Conservation (phyloP, 2,797 vertebrate genomes). For the Danio tinwini region DNA sequence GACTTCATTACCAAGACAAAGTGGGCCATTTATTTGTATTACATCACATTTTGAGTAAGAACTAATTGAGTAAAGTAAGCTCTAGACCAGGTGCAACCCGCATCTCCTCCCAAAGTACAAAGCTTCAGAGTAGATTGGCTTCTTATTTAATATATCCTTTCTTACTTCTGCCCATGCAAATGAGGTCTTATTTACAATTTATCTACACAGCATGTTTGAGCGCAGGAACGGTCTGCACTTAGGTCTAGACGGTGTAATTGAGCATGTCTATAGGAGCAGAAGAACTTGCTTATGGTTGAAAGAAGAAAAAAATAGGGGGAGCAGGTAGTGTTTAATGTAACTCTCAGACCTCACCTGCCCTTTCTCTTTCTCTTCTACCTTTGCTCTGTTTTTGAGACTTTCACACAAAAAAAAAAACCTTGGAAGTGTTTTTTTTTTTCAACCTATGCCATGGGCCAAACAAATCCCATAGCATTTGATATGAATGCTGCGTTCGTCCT, state of each 20-base stretch:
- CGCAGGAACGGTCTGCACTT: conserved; percentile 41
- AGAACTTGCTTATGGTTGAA: conserved; percentile 45
- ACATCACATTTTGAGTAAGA: conserved; percentile 40
- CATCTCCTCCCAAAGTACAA: conserved; percentile 51
- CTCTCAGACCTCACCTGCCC: conserved; percentile 31
- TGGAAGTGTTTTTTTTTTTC: conserved; percentile 25
- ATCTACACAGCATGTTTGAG: conserved; percentile 55
- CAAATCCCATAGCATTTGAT: conserved; percentile 6
- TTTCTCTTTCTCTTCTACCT: neutral
- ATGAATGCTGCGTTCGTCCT: conserved; percentile 18
- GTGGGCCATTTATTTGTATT: conserved; percentile 26
- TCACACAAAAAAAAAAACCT: neutral
- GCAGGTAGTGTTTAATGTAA: conserved; percentile 30
- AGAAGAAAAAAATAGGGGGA: conserved; percentile 9
- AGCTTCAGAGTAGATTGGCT: conserved; percentile 8
- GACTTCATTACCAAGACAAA: neutral
- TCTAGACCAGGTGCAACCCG: conserved; percentile 34
- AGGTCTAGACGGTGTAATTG: conserved; percentile 37
- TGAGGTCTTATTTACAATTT: conserved; percentile 61
- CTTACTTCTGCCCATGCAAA: conserved; percentile 39
- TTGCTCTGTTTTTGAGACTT: conserved; percentile 21
- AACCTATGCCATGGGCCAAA: conserved; percentile 2
- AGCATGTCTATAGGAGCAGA: conserved; percentile 17
- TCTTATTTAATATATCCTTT: conserved; percentile 53
- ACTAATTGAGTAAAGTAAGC: conserved; percentile 25